Base-by-base conservation (phyloP, 2,113 vertebrate genomes). In the Misgurnus anguillicaudatus region DNA sequence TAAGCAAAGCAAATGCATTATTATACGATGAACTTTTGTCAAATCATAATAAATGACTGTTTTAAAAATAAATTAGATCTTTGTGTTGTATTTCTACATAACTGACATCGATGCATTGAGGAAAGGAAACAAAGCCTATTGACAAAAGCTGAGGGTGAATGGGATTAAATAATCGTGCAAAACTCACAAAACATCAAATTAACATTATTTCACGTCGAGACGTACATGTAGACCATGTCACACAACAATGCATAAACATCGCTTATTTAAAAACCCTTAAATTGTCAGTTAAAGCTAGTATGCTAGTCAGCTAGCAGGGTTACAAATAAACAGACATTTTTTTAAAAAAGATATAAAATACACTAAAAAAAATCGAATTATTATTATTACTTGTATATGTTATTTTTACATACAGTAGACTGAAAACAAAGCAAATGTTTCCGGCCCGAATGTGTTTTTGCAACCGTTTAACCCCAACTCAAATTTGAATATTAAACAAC, bases 401-500 rank as follows among this genome's bases (percentile, higher is more conserved):
- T 60, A 42, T 24, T 19, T 58, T 9, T 17, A 42, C 3, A 42
- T 16, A 42, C 14, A 42, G 19, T 6, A 19, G 2, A 19, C 19
- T 19, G 8, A n/a, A 19, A n/a, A 6, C 2, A 5, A 55, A n/a
- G 53, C 7, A 14, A 19, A 55, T n/a, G 47, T 55, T n/a, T 8
- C 16, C 53, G n/a, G 9, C 53, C 10, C 16, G 45, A 47, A 38
- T 21, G 45, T 6, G 9, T 4, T 10, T 19, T 51, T 53, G 31
- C 24, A 0, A 53, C 45, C 45, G 31, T 65, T 39, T 51, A 38
- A 14, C 14, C 6, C 42, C 24, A 48, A 19, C 17, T 19, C 1
- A 76, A 64, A 51, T 65, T 36, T 76, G 60, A 76, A 64, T 64
- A 39, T 76, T 65, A 63, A 75, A 76, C 39, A 74, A 58, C 41